Evolutionary conservation across 2,888 invertebrate genomes (phyloP).

Genomic region (Carterocephalus palaemon): DNA sequence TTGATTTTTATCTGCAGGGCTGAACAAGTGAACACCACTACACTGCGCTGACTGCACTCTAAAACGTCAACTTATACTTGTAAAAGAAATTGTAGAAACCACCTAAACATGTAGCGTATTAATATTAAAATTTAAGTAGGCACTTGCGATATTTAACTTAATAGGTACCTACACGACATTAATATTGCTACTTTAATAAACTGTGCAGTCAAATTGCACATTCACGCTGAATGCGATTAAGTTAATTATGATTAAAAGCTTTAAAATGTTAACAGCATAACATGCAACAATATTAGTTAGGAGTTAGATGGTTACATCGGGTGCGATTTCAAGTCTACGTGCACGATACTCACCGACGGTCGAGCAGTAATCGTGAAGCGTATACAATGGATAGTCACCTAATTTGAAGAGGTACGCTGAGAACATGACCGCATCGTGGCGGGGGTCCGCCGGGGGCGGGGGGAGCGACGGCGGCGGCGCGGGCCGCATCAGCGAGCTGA

Average conservation of each 20-base stretch:
- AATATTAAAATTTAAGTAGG: no score
- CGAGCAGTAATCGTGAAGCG: conserved; percentile 68
- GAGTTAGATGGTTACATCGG: conserved; percentile 4
- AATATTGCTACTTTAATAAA: no score
- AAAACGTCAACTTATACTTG: no score
- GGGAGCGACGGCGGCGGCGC: conserved; percentile 56
- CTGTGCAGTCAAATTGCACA: no score
- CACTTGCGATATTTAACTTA: no score
- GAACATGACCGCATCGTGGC: conserved; percentile 69
- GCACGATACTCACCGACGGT: conserved; percentile 71
- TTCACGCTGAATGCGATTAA: no score
- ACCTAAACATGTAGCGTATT: no score
- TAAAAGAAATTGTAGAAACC: no score
- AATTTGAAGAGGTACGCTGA: conserved; percentile 77
- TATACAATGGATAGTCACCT: conserved; percentile 76
- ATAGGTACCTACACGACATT: no score
- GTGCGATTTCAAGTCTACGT: conserved; percentile 37
- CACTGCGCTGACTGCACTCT: no score
- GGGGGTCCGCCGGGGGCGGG: conserved; percentile 58
- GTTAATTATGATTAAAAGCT: conserved; percentile 13
- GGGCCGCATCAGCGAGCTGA: conserved; percentile 72
- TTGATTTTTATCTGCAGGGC: no score
- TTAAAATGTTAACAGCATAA: conserved; percentile 8
- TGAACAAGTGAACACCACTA: no score
- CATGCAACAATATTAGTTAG: neutral